Base-by-base conservation (phyloP, 2,113 vertebrate species). In the Thalassarche chlororhynchos region DNA sequence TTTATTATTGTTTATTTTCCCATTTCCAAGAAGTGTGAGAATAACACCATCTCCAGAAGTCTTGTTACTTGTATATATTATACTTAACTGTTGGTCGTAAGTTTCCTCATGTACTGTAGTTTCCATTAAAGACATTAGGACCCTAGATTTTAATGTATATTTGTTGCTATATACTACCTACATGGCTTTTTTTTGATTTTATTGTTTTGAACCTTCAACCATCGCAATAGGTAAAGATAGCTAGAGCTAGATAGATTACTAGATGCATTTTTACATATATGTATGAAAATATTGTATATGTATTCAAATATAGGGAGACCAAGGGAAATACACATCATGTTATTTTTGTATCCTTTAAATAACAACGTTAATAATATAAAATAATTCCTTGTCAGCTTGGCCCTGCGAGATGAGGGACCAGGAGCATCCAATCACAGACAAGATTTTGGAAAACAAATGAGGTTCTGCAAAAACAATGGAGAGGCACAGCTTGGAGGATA, bases 371-470 rank as follows among this genome's bases (percentile, higher is more conserved):
- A 21, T 74, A 81, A 49, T 20, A 46, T 9, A 1, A 6, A 81
- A 61, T 36, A 62, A 70, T 62, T 62, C 26, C 19, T 65, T 21
- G 6, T 52, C 36, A 76, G 12, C 14, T 61, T 83, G 32, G 31
- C 5, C 25, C 28, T 70, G 46, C 0, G 2, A 42, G 60, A 52
- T 17, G 7, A 72, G 8, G n/a, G 21, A 81, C 25, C 24, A 52
- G 44, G 12, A 92, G 3, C 29, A 84, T 36, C 38, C 0, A 0
- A 40, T 44, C 40, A 71, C 17, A 71, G 6, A 29, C 2, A 68
- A 34, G 15, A 52, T 69, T 89, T 42, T 75, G 60, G 52, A 71
- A 82, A 88, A 66, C 6, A 69, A 61, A 85, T 2, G 1, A 70
- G 20, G 25, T 72, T 88, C 46, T 84, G 17, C 38, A 60, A 32